Evolutionary conservation across 2,888 invertebrate species (phyloP).

Genomic region (Acanthopleura granulata): DNA sequence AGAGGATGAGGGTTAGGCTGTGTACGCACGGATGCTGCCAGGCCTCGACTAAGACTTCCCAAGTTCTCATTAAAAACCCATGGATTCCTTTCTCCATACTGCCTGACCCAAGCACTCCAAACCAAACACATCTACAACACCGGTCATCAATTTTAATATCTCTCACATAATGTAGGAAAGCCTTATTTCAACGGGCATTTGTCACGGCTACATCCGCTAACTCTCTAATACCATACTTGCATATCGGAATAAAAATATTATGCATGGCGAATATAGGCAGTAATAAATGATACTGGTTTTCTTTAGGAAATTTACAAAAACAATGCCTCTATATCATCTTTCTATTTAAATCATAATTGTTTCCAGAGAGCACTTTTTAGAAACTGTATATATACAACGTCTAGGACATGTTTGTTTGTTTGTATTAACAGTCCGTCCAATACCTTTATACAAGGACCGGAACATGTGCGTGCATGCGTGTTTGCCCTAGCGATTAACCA

Average conservation of each 20-base stretch:
- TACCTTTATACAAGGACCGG: not conserved
- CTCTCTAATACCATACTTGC: not conserved
- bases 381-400: too few species aligned
- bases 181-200: too few species aligned
- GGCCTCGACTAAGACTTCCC: not conserved
- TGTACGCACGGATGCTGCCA: slow-evolving; percentile 4
- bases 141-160: too few species aligned
- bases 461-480: slow-evolving; percentile 8
- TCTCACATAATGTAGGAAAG: too few species aligned
- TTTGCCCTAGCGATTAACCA: not conserved
- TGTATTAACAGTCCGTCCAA: not conserved
- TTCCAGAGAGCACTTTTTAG: not conserved
- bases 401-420: not conserved
- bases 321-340: not conserved
- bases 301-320: slow-evolving; percentile 1
- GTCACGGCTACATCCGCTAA: not conserved
- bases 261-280: not conserved
- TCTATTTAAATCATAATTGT: not conserved
- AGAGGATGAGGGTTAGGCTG: slow-evolving; percentile 7
- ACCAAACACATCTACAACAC: too few species aligned
- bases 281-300: not conserved
- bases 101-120: not conserved
- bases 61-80: slow-evolving; percentile 16
- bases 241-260: not conserved
- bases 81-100: not conserved